Conservation (phyloP, 2,113 vertebrate species). For the Rallus limicola region DNA sequence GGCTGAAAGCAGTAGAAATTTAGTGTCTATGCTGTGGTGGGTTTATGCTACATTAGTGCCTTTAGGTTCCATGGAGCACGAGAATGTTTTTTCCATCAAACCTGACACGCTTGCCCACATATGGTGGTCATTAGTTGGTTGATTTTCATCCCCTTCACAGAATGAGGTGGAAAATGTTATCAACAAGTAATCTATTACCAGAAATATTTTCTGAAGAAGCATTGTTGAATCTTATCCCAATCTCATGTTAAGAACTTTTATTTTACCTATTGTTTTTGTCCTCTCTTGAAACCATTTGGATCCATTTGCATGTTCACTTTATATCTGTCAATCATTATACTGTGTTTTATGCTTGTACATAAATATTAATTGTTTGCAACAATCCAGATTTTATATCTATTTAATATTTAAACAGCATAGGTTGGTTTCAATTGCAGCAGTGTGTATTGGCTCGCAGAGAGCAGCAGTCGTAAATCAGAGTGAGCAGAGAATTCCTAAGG, state of each 20-base stretch:
- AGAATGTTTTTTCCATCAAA: not conserved
- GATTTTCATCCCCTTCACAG: not conserved
- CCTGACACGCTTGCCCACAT: not conserved
- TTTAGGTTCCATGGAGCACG: not conserved
- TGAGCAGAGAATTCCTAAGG: not conserved
- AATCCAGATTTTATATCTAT: not conserved
- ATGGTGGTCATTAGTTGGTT: not conserved
- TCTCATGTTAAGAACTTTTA: not conserved
- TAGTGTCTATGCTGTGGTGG: not conserved
- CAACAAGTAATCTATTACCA: not conserved
- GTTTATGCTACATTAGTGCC: not conserved
- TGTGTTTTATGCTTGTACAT: not conserved
- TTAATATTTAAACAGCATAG: not conserved
- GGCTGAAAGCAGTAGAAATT: not conserved
- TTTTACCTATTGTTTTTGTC: not conserved
- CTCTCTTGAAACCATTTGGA: not conserved
- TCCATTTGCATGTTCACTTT: not conserved
- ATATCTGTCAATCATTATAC: not conserved
- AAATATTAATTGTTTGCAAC: not conserved
- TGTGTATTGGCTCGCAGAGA: not conserved
- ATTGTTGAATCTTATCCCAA: not conserved
- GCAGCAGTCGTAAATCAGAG: rapidly evolving
- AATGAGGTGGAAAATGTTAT: not conserved
- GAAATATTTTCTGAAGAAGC: not conserved
- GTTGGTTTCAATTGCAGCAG: not conserved